phyloP scores from a whole-genome alignment of 2,888 invertebrate genomes.

The Fragum whitleyi region DNA sequence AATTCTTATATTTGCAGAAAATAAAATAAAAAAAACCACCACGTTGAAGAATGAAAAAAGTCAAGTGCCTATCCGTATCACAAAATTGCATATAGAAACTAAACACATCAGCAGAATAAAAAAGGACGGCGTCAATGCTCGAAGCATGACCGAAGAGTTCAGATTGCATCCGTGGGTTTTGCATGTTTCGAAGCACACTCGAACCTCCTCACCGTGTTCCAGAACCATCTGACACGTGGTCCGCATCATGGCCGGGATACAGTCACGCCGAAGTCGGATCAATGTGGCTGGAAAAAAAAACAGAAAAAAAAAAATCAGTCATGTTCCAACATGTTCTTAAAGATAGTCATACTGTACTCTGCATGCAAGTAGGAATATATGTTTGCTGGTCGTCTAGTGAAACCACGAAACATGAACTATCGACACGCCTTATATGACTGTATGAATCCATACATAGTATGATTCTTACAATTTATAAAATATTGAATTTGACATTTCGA shows the following conservation, averaged over 20 bases:
- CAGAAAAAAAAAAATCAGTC: too few species aligned
- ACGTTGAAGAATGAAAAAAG: too few species aligned
- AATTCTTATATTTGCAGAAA: too few species aligned
- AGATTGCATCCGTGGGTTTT: slow-evolving; percentile 44
- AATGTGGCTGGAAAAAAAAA: slow-evolving; percentile 39
- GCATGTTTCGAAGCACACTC: slow-evolving; percentile 47
- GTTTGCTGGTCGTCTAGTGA: neutral
- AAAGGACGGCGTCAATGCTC: neutral
- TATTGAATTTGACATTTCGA: too few species aligned
- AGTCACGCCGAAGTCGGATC: slow-evolving; percentile 45
- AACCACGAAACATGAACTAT: neutral
- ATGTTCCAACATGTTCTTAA: too few species aligned
- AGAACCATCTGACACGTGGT: slow-evolving; percentile 32
- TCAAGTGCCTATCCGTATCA: neutral
- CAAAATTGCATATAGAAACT: slow-evolving; percentile 15
- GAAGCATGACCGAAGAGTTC: neutral
- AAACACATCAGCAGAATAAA: neutral
- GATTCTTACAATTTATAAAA: too few species aligned
- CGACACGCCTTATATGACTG: too few species aligned
- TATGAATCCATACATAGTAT: too few species aligned
- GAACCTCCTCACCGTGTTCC: slow-evolving; percentile 18
- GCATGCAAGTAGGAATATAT: neutral
- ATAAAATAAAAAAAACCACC: too few species aligned
- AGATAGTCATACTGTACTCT: neutral
- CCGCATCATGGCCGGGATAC: slow-evolving; percentile 42